Conservation (phyloP, 2,113 vertebrate genomes). For the Ondatra zibethicus region DNA sequence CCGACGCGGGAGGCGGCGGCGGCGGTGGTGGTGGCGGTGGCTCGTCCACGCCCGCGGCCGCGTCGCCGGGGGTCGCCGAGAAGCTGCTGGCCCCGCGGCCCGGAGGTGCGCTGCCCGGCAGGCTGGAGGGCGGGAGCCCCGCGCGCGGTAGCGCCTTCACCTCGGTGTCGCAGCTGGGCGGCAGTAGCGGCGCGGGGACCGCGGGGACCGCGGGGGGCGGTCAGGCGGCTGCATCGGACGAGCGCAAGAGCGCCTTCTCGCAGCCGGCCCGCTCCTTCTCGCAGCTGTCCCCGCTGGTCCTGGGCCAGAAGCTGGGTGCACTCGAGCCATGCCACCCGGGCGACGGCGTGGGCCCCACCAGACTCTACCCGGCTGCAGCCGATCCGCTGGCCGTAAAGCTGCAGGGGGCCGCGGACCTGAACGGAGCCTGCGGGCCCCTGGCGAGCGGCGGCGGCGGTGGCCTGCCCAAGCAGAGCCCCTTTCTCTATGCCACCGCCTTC, state of each 20-base stretch:
- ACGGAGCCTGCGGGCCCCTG: slow-evolving; percentile 77
- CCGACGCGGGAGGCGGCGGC: slow-evolving; percentile 69
- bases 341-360: slow-evolving; percentile 89
- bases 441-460: slow-evolving; percentile 78
- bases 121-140: slow-evolving; percentile 80
- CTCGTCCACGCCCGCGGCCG: slow-evolving; percentile 52
- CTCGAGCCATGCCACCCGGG: slow-evolving; percentile 87
- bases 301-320: slow-evolving; percentile 92
- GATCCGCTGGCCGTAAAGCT: slow-evolving; percentile 94
- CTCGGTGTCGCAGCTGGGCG: slow-evolving; percentile 89
- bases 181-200: neutral
- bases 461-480: slow-evolving; percentile 95
- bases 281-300: slow-evolving; percentile 91
- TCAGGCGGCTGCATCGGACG: slow-evolving; percentile 77
- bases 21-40: slow-evolving; percentile 31
- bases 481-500: slow-evolving; percentile 95
- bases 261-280: slow-evolving; percentile 93
- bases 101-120: slow-evolving; percentile 70
- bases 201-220: neutral
- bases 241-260: slow-evolving; percentile 96
- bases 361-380: slow-evolving; percentile 90
- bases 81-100: slow-evolving; percentile 75
- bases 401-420: slow-evolving; percentile 88
- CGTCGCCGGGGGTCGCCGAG: slow-evolving; percentile 55
- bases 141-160: slow-evolving; percentile 91